phyloP scores from a whole-genome alignment of 2,888 invertebrate species.

The Polia nebulosa region DNA sequence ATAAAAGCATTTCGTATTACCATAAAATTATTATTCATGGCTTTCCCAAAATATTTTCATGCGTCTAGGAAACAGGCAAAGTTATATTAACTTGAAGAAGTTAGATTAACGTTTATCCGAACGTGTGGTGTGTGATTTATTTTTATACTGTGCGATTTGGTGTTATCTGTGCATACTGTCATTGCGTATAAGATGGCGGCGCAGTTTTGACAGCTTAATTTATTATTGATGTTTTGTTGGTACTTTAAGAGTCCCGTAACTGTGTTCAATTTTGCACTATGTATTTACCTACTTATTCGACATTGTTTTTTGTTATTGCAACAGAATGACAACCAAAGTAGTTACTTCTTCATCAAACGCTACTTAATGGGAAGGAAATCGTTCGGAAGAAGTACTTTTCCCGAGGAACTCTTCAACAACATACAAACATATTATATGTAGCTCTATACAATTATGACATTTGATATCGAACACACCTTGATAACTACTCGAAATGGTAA shows the following conservation, averaged over 20 bases:
- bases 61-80: constrained; percentile 82
- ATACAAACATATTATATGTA: not conserved
- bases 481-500: not conserved
- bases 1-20: constrained; percentile 71
- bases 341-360: too few species aligned
- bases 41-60: constrained; percentile 80
- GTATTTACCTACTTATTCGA: not conserved
- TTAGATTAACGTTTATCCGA: constrained; percentile 83
- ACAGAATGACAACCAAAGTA: too few species aligned
- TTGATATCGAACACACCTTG: constrained; percentile 7
- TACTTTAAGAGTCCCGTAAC: not conserved
- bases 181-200: constrained; percentile 20
- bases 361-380: too few species aligned
- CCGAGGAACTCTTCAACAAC: not conserved
- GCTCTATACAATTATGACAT: not conserved
- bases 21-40: constrained; percentile 81
- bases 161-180: constrained; percentile 52
- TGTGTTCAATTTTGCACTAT: not conserved
- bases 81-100: constrained; percentile 85
- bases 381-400: too few species aligned
- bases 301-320: too few species aligned
- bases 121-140: constrained; percentile 72
- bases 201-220: constrained; percentile 15
- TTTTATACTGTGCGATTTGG: constrained; percentile 58
- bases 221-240: not conserved